phyloP scores from a whole-genome alignment of 2,113 vertebrate genomes.

The Stegastes partitus region DNA sequence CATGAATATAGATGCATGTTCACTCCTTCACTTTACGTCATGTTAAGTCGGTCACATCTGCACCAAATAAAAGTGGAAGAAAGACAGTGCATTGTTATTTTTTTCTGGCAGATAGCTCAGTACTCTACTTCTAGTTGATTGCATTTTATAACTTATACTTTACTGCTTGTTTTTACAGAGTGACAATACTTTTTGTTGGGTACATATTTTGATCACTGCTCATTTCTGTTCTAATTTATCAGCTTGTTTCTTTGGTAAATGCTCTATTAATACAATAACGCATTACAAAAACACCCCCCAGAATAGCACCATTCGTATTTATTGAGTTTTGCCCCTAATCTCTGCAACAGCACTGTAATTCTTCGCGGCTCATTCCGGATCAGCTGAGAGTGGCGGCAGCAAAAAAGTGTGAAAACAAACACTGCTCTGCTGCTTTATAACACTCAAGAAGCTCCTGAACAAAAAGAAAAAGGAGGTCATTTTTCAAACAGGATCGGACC shows the following conservation, averaged over 20 bases:
- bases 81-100: too few relatives aligned
- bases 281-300: not conserved
- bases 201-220: not conserved
- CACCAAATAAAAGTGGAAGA: too few relatives aligned
- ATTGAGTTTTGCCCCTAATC: slow-evolving; percentile 3
- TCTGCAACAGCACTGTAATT: not conserved
- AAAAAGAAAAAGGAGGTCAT: not conserved
- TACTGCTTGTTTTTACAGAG: not conserved
- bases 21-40: too few relatives aligned
- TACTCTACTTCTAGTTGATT: too few relatives aligned
- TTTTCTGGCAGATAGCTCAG: too few relatives aligned
- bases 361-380: slow-evolving; percentile 15
- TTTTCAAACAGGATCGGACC: not conserved
- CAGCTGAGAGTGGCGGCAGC: slow-evolving; percentile 8
- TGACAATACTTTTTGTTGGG: not conserved
- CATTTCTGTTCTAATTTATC: not conserved
- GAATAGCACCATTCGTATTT: slow-evolving; percentile 7
- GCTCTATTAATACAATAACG: not conserved
- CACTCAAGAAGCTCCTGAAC: not conserved
- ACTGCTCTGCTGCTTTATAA: slow-evolving; percentile 17
- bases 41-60: too few relatives aligned
- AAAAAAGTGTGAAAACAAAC: not conserved
- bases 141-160: too few relatives aligned
- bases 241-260: not conserved
- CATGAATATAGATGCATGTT: too few relatives aligned